Evolutionary conservation across 2,888 invertebrate species (phyloP).

Genomic region (Molorchus minor): DNA sequence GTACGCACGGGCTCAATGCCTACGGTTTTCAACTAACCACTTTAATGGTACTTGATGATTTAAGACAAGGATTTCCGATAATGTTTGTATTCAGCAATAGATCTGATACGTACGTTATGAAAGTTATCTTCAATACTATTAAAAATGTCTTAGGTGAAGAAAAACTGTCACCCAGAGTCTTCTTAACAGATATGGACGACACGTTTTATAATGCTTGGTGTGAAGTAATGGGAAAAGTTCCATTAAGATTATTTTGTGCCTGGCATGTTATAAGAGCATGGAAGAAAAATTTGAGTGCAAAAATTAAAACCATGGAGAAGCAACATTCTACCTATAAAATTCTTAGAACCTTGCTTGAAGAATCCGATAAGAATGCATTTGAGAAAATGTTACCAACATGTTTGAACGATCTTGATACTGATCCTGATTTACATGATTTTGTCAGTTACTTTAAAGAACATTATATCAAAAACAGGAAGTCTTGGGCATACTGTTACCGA

Average conservation of each 20-base stretch:
- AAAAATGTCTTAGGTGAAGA: slow-evolving; percentile 1
- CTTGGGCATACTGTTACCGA: slow-evolving; percentile 34
- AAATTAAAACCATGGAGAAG: slow-evolving; percentile 11
- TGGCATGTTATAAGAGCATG: slow-evolving; percentile 30
- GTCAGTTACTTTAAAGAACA: slow-evolving; percentile 26
- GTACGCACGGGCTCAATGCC: slow-evolving; percentile 38
- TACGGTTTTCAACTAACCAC: slow-evolving; percentile 42
- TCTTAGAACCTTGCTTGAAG: slow-evolving; percentile 29
- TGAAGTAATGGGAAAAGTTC: slow-evolving; percentile 21
- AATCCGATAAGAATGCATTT: slow-evolving; percentile 32
- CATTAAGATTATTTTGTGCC: slow-evolving; percentile 22
- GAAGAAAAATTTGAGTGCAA: slow-evolving; percentile 26
- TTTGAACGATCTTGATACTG: background rate
- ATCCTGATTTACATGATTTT: slow-evolving; percentile 26
- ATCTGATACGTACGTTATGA: slow-evolving; percentile 4
- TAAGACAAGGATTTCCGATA: slow-evolving; percentile 43
- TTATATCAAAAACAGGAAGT: slow-evolving; percentile 16
- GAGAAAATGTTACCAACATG: slow-evolving; percentile 22
- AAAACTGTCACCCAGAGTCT: slow-evolving; percentile 25
- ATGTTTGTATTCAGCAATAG: no score
- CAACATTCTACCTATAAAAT: slow-evolving; percentile 12
- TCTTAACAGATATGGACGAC: slow-evolving; percentile 33
- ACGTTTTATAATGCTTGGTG: slow-evolving; percentile 32
- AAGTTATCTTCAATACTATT: background rate
- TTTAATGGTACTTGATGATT: slow-evolving; percentile 39